Conservation (phyloP, 2,113 vertebrate species). For the Plectropomus leopardus region DNA sequence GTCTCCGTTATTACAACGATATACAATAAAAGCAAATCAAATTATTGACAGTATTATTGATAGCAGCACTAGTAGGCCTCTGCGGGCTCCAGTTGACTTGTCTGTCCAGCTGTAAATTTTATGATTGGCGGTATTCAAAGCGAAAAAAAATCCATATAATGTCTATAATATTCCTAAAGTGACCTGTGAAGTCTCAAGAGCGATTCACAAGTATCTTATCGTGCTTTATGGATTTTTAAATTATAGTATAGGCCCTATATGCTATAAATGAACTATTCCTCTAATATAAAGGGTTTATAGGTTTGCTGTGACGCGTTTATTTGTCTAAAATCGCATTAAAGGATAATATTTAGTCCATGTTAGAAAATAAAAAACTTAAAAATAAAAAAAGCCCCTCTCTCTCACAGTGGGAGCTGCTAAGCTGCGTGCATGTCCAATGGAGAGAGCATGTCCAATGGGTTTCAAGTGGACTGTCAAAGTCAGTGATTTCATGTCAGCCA, state of each 20-base stretch:
- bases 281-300: neutral
- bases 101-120: neutral
- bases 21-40: neutral
- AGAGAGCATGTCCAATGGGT: slow-evolving; percentile 86
- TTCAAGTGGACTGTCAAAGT: slow-evolving; percentile 89
- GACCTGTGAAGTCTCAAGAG: neutral
- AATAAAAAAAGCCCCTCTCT: too few relatives aligned
- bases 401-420: neutral
- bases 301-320: neutral
- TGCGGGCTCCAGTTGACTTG: neutral
- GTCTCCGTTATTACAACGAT: neutral
- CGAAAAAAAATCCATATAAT: neutral
- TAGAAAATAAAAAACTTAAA: neutral
- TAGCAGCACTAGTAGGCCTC: neutral
- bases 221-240: neutral
- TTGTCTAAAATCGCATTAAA: neutral
- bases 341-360: neutral
- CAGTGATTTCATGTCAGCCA: slow-evolving; percentile 88
- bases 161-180: neutral
- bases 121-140: neutral
- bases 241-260: neutral
- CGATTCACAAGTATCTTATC: neutral
- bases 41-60: neutral
- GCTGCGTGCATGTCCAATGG: slow-evolving; percentile 55
- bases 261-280: neutral